Base-by-base conservation (phyloP, 2,797 vertebrate species). In the Phataginus tricuspis region DNA sequence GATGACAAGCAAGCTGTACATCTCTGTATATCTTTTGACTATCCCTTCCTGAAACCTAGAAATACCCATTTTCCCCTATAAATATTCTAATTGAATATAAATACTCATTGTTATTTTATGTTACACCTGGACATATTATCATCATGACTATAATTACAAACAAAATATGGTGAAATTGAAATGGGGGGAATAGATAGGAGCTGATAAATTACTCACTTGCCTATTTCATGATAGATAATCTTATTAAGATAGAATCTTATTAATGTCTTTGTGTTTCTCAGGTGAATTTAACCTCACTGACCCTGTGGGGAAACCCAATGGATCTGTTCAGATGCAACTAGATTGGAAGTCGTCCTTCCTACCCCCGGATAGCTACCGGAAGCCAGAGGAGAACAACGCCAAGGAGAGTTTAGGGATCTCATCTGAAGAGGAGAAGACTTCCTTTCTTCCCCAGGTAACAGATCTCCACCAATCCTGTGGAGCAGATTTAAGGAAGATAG, bases 221-320 rank as follows among this genome's bases (percentile, higher is more conserved):
- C 87, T 94, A 2, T 80, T 86, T 91, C n/a, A 42, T 72, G 29
- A 75, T 57, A 79, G 82, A 61, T 64, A 49, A 59, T 64, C 23
- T 91, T 86, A 92, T 29, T 49, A 37, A 75, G 63, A 79, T 85
- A 61, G 64, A 49, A 59, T 64, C 23, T 91, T 86, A 92, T 29
- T 49, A 37, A 42, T 66, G 19, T 59, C 49, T 90, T 3, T 86
- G 7, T 82, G 19, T 92, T 7, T 96, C 29, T 72, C 96, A 99
- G 99, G 99, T 94, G 99, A 99, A 96, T 99, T 99, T 96, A 98
- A 98, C 21, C 98, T 99, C 68, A 98, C 98, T 64, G 99, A 99
- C 94, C 97, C 99, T 61, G 96, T 84, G 0, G 99, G 99, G 49
- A 98, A 98, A 23, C 98, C 99, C n/a, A 98, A 96, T 51, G 99